Base-by-base conservation (phyloP, 2,797 vertebrate genomes). In the Aphelocoma californica region DNA sequence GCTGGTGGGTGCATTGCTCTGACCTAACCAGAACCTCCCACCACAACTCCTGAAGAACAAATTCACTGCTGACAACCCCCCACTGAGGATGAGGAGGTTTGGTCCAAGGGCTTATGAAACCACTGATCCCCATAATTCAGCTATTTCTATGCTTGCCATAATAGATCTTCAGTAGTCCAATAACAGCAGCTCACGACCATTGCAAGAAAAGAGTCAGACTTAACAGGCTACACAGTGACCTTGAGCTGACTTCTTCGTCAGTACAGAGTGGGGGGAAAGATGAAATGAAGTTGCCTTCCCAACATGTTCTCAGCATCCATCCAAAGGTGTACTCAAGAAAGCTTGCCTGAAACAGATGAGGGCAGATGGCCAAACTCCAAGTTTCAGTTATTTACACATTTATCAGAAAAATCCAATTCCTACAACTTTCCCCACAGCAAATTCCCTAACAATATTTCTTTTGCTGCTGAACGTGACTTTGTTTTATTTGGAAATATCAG, bases 31-130 rank as follows among this genome's bases (percentile, higher is more conserved):
- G 40, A 88, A 44, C 44, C 48, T 70, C n/a, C 19, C 47, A 51
- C 21, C 2, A 2, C 1, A 6, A 58, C 57, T 48, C 16, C 67
- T 34, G 23, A 71, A 53, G 56, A 83, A 45, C 0, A 0, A 77
- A 47, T 16, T 72, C 29, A 38, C 26, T 60, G 65, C 13, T 90
- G 61, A n/a, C 1, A 5, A 71, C 29, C 7, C 1, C 0, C 2
- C 25, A 32, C 14, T 11, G 57, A 83, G 34, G 31, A 36, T 12
- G 12, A 44, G 51, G 21, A 81, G 36, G 10, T 54, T 88, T 64
- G 54, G 16, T 47, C 40, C 24, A 84, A 58, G 81, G 21, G 31
- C 31, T 9, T 58, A 29, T 25, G 34, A 66, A 81, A 61, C 9
- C 0, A 1, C 48, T 69, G 20, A 69, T 42, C 26, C 19, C 8